Percentiles rank a stretch among this genome's conserved stretches.
phyloP scores from a whole-genome alignment of 2,113 vertebrate genomes.

The Cairina moschata region DNA sequence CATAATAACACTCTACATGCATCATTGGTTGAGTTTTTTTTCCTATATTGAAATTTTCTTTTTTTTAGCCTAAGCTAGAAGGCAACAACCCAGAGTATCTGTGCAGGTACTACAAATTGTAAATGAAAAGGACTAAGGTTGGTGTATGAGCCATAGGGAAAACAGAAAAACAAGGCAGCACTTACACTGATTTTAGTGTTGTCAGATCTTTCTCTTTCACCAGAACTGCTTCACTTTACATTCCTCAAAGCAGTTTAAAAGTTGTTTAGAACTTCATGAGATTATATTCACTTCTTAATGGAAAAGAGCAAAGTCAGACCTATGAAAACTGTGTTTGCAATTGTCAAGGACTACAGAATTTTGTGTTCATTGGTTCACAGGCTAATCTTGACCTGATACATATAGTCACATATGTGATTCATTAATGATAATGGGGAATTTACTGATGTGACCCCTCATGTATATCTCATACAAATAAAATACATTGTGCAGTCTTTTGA shows the following conservation, averaged over 20 bases:
- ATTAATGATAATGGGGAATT: slow-evolving; percentile 9
- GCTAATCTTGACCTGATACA: not conserved
- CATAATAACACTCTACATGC: slow-evolving; percentile 25
- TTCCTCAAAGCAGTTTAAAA: not conserved
- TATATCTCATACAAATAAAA: slow-evolving; percentile 48
- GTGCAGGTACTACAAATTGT: not conserved
- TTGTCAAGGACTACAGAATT: not conserved
- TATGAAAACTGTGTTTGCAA: not conserved
- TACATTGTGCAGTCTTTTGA: not conserved
- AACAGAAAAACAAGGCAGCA: not conserved
- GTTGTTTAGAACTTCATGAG: not conserved
- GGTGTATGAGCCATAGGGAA: not conserved
- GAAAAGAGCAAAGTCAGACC: not conserved
- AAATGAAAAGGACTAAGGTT: not conserved
- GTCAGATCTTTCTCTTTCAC: not conserved
- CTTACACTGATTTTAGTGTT: not conserved
- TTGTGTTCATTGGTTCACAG: not conserved
- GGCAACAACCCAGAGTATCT: not conserved
- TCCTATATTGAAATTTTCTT: not conserved
- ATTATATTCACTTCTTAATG: not conserved
- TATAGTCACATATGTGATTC: not conserved
- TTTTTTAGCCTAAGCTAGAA: not conserved
- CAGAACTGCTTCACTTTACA: not conserved
- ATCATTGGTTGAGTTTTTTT: not conserved
- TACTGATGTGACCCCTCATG: slow-evolving; percentile 25